Conservation (phyloP, 2,113 vertebrate genomes). For the Aphyosemion australe region DNA sequence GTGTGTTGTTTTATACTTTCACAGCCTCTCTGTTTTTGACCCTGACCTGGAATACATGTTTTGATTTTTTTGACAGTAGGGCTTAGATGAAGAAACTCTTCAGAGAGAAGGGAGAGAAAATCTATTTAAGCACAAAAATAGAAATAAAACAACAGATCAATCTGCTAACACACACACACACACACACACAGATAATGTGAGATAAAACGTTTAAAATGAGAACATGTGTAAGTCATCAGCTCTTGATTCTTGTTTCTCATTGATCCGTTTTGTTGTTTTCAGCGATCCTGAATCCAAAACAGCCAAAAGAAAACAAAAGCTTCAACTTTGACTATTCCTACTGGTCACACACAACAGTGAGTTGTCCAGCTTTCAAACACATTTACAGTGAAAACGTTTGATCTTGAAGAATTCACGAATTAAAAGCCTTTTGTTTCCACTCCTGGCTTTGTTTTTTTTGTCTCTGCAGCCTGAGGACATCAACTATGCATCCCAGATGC, state of each 20-base stretch:
- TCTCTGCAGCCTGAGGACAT: conserved; percentile 88
- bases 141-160: no score
- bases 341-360: conserved; percentile 98
- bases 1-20: background rate
- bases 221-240: no score
- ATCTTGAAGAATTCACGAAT: no score
- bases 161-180: no score
- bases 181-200: no score
- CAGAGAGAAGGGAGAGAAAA: background rate
- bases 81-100: no score
- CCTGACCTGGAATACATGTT: background rate
- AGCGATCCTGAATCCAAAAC: conserved; percentile 98
- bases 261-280: conserved; percentile 21
- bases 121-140: no score
- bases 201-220: no score
- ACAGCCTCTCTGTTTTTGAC: background rate
- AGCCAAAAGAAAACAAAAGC: conserved; percentile 98
- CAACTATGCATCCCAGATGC: conserved; percentile 93
- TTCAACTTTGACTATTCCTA: conserved; percentile 99
- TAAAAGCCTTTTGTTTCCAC: no score
- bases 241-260: background rate
- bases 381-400: background rate
- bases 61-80: background rate
- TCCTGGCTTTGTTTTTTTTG: background rate
- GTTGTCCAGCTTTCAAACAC: conserved; percentile 36